Evolutionary conservation across 1,140 invertebrate genomes (phyloP), one percentile per base, ranked within the genome.

Genomic region (Temnothorax longispinosus): DNA sequence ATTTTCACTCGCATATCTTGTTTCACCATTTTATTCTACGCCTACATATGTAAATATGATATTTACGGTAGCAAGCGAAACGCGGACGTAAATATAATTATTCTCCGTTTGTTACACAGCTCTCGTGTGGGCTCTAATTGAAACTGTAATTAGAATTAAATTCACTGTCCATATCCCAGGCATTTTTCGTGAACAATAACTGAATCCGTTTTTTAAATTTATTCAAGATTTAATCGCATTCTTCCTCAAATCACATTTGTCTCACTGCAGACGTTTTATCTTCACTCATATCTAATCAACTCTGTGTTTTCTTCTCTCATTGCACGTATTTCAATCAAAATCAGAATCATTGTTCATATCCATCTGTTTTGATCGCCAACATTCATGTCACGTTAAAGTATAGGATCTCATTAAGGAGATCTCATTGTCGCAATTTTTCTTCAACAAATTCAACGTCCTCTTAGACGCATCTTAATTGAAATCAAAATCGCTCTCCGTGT

Each of bases 401-500:
- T 11, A 56, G 27, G 44, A 27, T 58, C 35, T 52, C 47, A 18
- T 72, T 44, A 13, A 32, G 8, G 5, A 44, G 4, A 35, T 47
- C 27, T 21, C 13, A 3, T 67, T n/a, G 13, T 18, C 2, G 15
- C 4, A 8, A 35, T 27, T 54, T 44, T 54, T 27, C 32, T 41
- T 41, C 10, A 21, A 38, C 10, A 15, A 38, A 11, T 69, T 52
- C 38, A 18, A 44, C 15, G 7, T 75, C 6, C 10, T 32, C 8
- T 0, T 0, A 1, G 32, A 38, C 0, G 2, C 8, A 21, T 47
- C 47, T 76, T 87, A 95, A 88, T 95, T 95, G 76, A 95, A 95
- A 90, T 95, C 94, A 81, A 94, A 95, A 86, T 95, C 95, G 80
- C 94, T 95, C 56, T 95, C 94, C 3, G 93, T 94, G n/a, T 95